These are phyloP conservation scores for Criorhina ranunculi DNA, from an alignment of 2,888 invertebrate species.

Conservation along the genomic window DNA sequence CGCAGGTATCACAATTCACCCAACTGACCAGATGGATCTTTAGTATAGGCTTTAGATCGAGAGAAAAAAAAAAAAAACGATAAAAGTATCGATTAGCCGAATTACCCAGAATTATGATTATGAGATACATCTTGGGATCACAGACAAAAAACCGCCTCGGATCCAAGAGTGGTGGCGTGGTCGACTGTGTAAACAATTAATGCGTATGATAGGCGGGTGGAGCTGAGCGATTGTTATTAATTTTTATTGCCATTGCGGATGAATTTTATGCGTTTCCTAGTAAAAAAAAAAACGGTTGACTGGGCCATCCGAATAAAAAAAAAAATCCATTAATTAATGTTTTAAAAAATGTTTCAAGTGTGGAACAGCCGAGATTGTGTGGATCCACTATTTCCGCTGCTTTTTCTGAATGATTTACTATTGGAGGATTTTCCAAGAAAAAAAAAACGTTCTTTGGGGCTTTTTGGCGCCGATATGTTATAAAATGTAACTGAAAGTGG, in stretches of 20 bases:
- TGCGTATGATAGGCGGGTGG: conserved; percentile 24
- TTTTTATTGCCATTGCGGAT: conserved; percentile 54
- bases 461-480: conserved; percentile 18
- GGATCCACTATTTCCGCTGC: conserved; percentile 37
- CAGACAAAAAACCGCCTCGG: conserved; percentile 2
- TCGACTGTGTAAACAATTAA: conserved; percentile 39
- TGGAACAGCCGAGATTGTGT: conserved; percentile 11
- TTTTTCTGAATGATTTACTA: conserved; percentile 18
- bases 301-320: conserved; percentile 3
- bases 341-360: neutral
- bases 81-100: conserved; percentile 50
- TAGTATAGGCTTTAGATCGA: neutral
- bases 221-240: conserved; percentile 55
- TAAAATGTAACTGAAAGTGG: conserved; percentile 6
- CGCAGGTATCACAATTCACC: conserved; percentile 16
- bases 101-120: conserved; percentile 43
- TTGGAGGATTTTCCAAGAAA: conserved; percentile 29
- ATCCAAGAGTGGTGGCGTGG: neutral
- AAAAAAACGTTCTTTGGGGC: neutral
- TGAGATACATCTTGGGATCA: conserved; percentile 37
- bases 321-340: conserved; percentile 34
- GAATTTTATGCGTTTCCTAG: conserved; percentile 58
- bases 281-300: conserved; percentile 38
- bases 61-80: conserved; percentile 8
- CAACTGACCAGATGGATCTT: conserved; percentile 1